Evolutionary conservation across 2,888 invertebrate genomes (phyloP).

Genomic region (Eupithecia insigniata): DNA sequence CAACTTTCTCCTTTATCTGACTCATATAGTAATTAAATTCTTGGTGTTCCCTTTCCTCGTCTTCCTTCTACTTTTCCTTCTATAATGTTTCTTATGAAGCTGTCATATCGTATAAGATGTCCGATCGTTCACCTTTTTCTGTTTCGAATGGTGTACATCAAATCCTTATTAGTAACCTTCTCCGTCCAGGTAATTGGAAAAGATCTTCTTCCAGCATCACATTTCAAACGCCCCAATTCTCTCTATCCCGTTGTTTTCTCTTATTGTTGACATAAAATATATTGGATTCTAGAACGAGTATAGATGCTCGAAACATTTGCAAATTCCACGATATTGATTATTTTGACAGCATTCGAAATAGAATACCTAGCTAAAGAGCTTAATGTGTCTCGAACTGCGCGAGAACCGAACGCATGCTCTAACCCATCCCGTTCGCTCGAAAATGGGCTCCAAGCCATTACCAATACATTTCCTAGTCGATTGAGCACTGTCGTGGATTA

Average conservation of each 20-base stretch:
- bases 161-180: too few species aligned
- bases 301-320: not conserved
- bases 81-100: too few species aligned
- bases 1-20: too few species aligned
- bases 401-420: not conserved
- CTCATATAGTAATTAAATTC: too few species aligned
- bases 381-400: not conserved
- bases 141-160: too few species aligned
- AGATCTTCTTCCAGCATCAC: too few species aligned
- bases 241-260: not conserved
- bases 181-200: too few species aligned
- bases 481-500: constrained; percentile 9
- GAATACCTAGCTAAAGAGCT: constrained; percentile 1
- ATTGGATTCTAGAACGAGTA: not conserved
- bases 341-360: constrained; percentile 1
- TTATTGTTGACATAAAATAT: not conserved
- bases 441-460: not conserved
- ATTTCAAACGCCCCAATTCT: too few species aligned
- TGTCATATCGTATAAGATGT: too few species aligned
- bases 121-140: too few species aligned
- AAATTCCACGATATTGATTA: not conserved
- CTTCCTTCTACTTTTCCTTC: too few species aligned
- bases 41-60: too few species aligned
- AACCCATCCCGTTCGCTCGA: constrained; percentile 3
- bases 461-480: constrained; percentile 6